These are phyloP conservation scores for Scytalopus superciliaris DNA, from an alignment of 2,113 vertebrate species.

Conservation along the genomic window DNA sequence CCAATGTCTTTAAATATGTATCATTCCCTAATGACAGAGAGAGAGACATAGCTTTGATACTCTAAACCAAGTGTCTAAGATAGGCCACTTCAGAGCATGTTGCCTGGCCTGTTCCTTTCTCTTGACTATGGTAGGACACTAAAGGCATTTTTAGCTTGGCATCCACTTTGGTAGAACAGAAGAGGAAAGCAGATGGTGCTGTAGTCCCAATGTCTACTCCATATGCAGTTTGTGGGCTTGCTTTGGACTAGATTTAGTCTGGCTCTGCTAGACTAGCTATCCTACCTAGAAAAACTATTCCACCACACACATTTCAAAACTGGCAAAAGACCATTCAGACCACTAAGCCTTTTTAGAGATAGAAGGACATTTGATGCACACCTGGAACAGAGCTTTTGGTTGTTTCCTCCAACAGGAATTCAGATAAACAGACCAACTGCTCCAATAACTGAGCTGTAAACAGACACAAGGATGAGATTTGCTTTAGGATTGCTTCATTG, in stretches of 20 bases:
- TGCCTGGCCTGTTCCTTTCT: not conserved
- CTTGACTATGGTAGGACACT: not conserved
- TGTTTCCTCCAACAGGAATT: not conserved
- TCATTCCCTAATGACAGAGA: not conserved
- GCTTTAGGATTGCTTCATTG: not conserved
- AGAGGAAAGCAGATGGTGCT: not conserved
- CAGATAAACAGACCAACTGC: not conserved
- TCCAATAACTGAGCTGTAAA: not conserved
- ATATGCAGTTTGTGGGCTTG: not conserved
- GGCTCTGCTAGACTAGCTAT: not conserved
- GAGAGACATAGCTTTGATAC: not conserved
- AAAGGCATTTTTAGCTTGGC: not conserved
- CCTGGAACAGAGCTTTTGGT: not conserved
- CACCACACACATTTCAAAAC: not conserved
- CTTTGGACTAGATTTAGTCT: not conserved
- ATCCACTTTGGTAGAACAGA: not conserved
- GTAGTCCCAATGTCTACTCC: not conserved
- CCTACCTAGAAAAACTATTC: not conserved
- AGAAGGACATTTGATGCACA: not conserved
- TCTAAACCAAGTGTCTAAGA: not conserved
- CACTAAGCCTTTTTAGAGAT: not conserved
- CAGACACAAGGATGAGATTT: not conserved
- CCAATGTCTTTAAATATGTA: not conserved
- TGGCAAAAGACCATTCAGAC: not conserved
- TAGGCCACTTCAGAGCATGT: not conserved